Evolutionary conservation across 2,113 vertebrate genomes (phyloP), one percentile per base, ranked within the genome.

Genomic region (Gymnarchus niloticus): DNA sequence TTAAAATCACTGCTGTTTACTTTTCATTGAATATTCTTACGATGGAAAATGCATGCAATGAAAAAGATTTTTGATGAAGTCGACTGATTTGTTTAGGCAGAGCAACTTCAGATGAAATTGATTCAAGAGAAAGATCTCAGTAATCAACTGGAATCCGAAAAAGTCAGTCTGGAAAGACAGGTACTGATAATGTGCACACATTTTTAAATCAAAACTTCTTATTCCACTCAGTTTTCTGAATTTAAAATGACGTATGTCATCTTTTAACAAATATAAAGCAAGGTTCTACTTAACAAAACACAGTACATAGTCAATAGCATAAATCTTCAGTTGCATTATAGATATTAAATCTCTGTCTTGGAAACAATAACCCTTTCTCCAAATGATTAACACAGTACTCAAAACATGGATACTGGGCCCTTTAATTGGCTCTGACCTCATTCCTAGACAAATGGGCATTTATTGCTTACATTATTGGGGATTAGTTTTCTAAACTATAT

Each of bases 101-200:
- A 95, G 84, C 94, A 94, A 89, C 88, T 94, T 84, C 95, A 95
- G 91, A 65, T 93, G 85, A 95, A 94, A 87, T 9, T 95, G 86
- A 90, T 95, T 48, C 93, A 95, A 86, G 88, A 93, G 89, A 94
- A 93, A 83, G 94, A 95, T 82, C 87, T 92, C 25, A 95, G 89
- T 6, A 93, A 95, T n/a, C 87, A 92, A 83, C 88, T 94, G 92
- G 93, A 95, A 12, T 90, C 80, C 51, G 93, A 94, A 7, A 95
- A 93, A 77, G 25, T 6, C 14, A 21, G 88, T 84, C 78, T 92
- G 86, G 94, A 94, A 89, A 93, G 93, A 93, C 93, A 94, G 93
- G 94, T 95, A 90, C n/a, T n/a, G n/a, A n/a, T n/a, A n/a, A n/a
- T n/a, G n/a, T 23, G 8, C 1, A 14, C 8, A 81, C 9, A 49